These are phyloP conservation scores for Timema podura DNA, from an alignment of 2,888 invertebrate genomes.

Conservation along the genomic window DNA sequence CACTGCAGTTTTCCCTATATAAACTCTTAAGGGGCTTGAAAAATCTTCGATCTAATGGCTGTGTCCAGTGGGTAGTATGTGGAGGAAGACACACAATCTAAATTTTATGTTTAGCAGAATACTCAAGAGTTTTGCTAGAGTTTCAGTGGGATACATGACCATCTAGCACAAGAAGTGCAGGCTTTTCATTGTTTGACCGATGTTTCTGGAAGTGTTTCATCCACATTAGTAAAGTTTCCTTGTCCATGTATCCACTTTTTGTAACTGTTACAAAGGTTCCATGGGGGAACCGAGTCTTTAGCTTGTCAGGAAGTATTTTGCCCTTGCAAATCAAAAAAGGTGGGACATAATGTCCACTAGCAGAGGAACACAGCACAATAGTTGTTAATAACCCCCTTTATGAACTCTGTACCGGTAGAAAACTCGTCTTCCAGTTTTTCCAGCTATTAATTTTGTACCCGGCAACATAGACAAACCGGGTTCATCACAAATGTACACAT, in stretches of 20 bases:
- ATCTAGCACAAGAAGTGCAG: constrained; percentile 12
- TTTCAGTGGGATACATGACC: constrained; percentile 4
- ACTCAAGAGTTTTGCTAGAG: constrained; percentile 11
- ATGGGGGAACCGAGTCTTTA: constrained; percentile 5
- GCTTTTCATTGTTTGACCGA: constrained; percentile 3
- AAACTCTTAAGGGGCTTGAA: background rate
- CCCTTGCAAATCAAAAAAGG: background rate
- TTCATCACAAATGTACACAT: constrained; percentile 2
- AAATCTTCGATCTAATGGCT: constrained; percentile 3
- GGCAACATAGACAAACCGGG: background rate
- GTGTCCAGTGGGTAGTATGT: constrained; percentile 6
- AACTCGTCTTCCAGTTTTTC: constrained; percentile 5
- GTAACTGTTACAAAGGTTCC: constrained; percentile 5
- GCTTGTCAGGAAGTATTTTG: background rate
- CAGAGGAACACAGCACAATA: constrained; percentile 13
- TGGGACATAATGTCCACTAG: constrained; percentile 13
- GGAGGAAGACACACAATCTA: constrained; percentile 10
- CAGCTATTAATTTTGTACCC: background rate
- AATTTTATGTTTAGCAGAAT: constrained; percentile 11
- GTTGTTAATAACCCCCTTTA: constrained; percentile 6
- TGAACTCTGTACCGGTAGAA: constrained; percentile 5
- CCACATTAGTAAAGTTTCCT: constrained; percentile 2
- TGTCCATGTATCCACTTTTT: background rate
- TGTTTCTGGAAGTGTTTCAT: constrained; percentile 12
- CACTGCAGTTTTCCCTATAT: background rate